Evolutionary conservation across 37 sponge, comb jelly and placozoan species (phyloP), one percentile per base, ranked within the genome.

Genomic region (Geodia barretti): DNA sequence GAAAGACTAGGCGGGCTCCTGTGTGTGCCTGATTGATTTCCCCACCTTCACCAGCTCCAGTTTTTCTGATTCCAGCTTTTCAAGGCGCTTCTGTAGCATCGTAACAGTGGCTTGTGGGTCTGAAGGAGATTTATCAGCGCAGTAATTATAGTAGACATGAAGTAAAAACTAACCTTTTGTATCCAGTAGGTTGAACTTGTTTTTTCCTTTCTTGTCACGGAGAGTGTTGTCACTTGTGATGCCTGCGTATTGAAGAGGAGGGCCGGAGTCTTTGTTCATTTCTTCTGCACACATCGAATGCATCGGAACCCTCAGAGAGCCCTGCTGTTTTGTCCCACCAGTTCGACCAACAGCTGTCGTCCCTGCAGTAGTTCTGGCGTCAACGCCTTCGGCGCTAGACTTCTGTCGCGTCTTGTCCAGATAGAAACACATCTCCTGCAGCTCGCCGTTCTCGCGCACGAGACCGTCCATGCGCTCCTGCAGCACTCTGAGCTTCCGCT

Each of bases 1-100:
- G 25, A 26, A 33, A 33, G 28, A 68, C 35, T 30, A n/a, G n/a
- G n/a, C 19, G 32, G 1, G 69, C 35, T 68, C 35, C 20, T 8
- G 35, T 28, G 35, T 30, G 4, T 68, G 32, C 7, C 54, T 47
- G 54, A 47, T 47, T 7, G 4, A 32, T 26, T 41, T n/a, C 3
- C 41, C 4, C 60, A 87, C 88, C 68, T 87, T 80, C 9, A 81
- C 59, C 9, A 87, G 82, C 41, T 87, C 88, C 58, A 87, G 43
- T 75, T 76, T 87, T 72, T 87, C 88, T 4, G 70, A 28, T 35
- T 87, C 88, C 36, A 87, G 77, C 39, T 58, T 43, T 28, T 87
- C 82, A 0, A 87, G 30, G n/a, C 88, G 25, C 32, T 68, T 65
- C 64, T 81, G 58, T 63, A 87, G 39, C 34, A 81, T 64, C 26